Conservation (phyloP, 1,140 invertebrate species). For the Cotesia typhae region DNA sequence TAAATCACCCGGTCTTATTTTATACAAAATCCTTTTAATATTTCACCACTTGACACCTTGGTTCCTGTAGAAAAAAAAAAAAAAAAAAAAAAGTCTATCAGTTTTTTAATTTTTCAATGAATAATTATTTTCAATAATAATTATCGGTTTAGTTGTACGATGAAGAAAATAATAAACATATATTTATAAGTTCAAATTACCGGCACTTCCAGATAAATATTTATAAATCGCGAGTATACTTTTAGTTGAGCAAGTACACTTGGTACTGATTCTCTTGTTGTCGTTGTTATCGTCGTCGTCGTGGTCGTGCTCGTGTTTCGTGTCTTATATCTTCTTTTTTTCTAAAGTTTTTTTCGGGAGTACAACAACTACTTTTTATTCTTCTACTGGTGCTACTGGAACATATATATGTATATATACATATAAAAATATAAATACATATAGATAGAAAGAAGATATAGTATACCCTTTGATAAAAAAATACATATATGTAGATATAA, state of each 20-base stretch:
- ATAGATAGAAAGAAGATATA: too few relatives aligned
- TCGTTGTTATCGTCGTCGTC: neutral
- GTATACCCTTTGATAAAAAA: neutral
- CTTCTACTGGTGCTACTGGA: too few relatives aligned
- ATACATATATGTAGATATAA: slow-evolving; percentile 1
- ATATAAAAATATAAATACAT: too few relatives aligned
- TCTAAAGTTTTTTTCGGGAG: slow-evolving; percentile 7
- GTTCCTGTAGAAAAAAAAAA: neutral
- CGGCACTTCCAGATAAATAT: slow-evolving; percentile 2
- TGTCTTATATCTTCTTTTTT: slow-evolving; percentile 2
- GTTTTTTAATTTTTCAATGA: neutral
- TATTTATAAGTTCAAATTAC: slow-evolving; percentile 11
- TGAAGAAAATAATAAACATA: too few relatives aligned
- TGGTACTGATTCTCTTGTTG: slow-evolving; percentile 14
- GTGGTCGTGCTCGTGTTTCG: neutral
- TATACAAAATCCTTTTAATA: too few relatives aligned
- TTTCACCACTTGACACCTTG: too few relatives aligned
- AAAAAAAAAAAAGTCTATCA: neutral
- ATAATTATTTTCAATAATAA: too few relatives aligned
- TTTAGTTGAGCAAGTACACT: slow-evolving; percentile 22
- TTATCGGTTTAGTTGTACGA: too few relatives aligned
- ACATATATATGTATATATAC: too few relatives aligned
- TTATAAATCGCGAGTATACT: neutral
- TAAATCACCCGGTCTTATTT: too few relatives aligned
- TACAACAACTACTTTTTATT: slow-evolving; percentile 7